Percentiles rank a stretch among this genome's conserved stretches.
Conservation (phyloP, 2,797 vertebrate genomes). For the Allobates femoralis region DNA sequence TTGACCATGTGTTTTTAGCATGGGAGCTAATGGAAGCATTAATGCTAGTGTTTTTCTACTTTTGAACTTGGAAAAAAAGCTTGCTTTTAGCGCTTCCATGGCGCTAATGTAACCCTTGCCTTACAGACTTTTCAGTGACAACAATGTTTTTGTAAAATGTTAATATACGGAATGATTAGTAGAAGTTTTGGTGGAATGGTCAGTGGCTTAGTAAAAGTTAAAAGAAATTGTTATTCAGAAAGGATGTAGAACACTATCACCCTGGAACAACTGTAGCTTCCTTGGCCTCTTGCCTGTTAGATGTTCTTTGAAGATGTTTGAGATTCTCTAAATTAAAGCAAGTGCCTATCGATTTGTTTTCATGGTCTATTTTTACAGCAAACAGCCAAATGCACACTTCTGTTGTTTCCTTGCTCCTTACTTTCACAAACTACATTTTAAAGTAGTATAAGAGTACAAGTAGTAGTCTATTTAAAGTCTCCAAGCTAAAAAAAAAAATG, state of each 20-base stretch:
- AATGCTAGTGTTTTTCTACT: no score
- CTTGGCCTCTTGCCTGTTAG: slow-evolving; percentile 19
- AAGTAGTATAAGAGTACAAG: not conserved
- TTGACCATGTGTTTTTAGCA: no score
- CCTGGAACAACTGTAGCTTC: not conserved
- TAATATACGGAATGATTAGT: not conserved
- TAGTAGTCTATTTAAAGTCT: not conserved
- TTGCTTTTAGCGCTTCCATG: no score
- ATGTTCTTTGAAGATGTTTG: slow-evolving; percentile 12
- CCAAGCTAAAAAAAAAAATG: not conserved
- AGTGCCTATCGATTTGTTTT: slow-evolving; percentile 35
- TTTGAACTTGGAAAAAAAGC: no score
- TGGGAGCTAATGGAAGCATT: no score
- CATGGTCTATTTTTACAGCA: slow-evolving; percentile 16
- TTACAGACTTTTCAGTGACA: not conserved
- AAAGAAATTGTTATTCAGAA: not conserved
- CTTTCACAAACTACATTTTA: not conserved
- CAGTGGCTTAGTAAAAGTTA: not conserved
- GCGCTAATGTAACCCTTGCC: no score
- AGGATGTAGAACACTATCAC: not conserved
- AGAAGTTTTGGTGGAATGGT: not conserved
- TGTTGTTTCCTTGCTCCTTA: slow-evolving; percentile 4
- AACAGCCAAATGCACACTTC: slow-evolving; percentile 15
- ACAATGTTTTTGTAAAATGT: not conserved
- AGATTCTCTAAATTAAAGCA: slow-evolving; percentile 32